Percentiles rank a stretch among this genome's conserved stretches.
These are phyloP conservation scores for Protonemura montana DNA, from an alignment of 2,888 invertebrate species.

Conservation along the genomic window DNA sequence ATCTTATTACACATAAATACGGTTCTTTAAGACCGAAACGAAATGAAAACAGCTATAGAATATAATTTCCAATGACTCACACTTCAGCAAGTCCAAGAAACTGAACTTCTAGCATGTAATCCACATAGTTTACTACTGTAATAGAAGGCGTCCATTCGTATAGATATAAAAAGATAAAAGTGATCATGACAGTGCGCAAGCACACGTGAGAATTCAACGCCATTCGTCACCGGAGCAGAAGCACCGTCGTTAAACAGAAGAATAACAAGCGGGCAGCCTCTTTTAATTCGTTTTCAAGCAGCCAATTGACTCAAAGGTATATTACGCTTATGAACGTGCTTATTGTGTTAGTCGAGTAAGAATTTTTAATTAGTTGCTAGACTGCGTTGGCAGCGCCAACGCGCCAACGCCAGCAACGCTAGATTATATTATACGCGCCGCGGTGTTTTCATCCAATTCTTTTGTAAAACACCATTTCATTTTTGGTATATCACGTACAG, in stretches of 20 bases:
- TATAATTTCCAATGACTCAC: not conserved
- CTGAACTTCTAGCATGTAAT: not conserved
- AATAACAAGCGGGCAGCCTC: not conserved
- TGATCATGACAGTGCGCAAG: not conserved
- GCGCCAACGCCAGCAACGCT: not conserved
- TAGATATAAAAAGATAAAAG: not conserved
- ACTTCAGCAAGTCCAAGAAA: not conserved
- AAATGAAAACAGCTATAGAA: not conserved
- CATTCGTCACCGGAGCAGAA: not conserved
- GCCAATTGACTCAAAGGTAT: constrained; percentile 30
- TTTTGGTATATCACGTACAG: constrained; percentile 7
- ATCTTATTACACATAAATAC: not conserved
- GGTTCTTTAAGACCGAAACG: not conserved
- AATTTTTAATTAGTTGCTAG: constrained; percentile 37
- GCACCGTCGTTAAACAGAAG: not conserved
- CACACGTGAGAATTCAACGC: not conserved
- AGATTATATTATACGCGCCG: constrained; percentile 36
- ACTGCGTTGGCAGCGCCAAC: not conserved
- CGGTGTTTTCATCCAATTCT: constrained; percentile 25
- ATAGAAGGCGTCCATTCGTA: not conserved
- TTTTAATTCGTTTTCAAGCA: constrained; percentile 15
- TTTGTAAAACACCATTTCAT: constrained; percentile 26
- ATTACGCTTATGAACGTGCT: constrained; percentile 14
- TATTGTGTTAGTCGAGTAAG: constrained; percentile 27
- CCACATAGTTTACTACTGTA: not conserved